Evolutionary conservation across 2,888 invertebrate species (phyloP).

Genomic region (Drosophila pegasa): DNA sequence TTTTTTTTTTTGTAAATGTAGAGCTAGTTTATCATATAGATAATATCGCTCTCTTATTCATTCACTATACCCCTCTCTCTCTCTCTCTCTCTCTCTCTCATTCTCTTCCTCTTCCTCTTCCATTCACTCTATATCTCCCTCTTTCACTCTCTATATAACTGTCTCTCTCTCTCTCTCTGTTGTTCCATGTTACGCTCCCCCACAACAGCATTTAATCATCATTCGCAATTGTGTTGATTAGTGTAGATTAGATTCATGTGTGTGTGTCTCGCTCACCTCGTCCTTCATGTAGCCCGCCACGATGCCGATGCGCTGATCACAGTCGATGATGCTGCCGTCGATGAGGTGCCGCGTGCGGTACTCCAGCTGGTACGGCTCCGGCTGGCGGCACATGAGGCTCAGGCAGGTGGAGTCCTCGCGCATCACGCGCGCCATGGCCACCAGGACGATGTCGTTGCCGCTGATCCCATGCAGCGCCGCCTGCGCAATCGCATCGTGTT

Average conservation of each 20-base stretch:
- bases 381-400: conserved; percentile 88
- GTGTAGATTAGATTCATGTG: conserved; percentile 1
- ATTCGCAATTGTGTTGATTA: not conserved
- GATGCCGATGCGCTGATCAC: conserved; percentile 95
- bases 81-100: too few species aligned
- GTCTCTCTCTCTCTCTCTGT: not conserved
- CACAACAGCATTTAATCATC: not conserved
- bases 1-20: too few species aligned
- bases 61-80: too few species aligned
- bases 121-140: too few species aligned
- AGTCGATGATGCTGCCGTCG: conserved; percentile 95
- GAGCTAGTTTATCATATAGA: too few species aligned
- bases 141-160: too few species aligned
- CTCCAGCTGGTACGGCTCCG: conserved; percentile 91
- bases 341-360: conserved; percentile 95
- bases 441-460: conserved; percentile 88
- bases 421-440: conserved; percentile 90
- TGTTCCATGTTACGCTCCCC: too few species aligned
- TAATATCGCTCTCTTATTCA: too few species aligned
- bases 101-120: too few species aligned
- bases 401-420: conserved; percentile 85
- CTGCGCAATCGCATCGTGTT: conserved; percentile 85
- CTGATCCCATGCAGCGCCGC: conserved; percentile 86
- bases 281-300: conserved; percentile 95
- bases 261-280: conserved; percentile 88